Percentiles rank a stretch among this genome's conserved stretches.
phyloP scores from a whole-genome alignment of 1,140 invertebrate species.

The Aricia agestis region DNA sequence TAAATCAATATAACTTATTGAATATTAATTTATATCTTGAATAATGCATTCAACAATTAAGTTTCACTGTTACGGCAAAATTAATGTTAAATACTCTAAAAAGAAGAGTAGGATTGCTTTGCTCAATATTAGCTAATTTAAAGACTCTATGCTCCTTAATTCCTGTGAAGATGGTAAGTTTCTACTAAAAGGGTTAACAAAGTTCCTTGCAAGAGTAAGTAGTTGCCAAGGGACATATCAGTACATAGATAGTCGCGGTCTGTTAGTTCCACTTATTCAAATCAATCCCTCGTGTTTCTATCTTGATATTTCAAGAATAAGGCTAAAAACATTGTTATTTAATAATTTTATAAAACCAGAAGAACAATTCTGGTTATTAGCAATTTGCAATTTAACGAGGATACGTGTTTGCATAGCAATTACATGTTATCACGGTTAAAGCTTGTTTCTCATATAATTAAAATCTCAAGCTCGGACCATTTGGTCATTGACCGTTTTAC shows the following conservation, averaged over 20 bases:
- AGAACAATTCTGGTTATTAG: not conserved
- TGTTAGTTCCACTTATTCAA: too few relatives aligned
- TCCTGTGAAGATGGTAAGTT: not conserved
- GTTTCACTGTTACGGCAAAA: too few relatives aligned
- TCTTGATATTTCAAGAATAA: not conserved
- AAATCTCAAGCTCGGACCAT: not conserved
- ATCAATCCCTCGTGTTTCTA: too few relatives aligned
- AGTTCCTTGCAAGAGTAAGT: not conserved
- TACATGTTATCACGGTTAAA: not conserved
- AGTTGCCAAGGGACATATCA: not conserved
- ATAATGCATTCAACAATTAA: too few relatives aligned
- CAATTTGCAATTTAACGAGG: not conserved
- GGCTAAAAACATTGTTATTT: not conserved
- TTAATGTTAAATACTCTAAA: too few relatives aligned
- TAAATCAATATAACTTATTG: not conserved
- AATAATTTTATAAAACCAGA: not conserved
- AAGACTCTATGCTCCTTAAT: too few relatives aligned
- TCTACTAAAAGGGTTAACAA: not conserved
- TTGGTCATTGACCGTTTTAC: conserved; percentile 13
- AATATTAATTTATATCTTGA: too few relatives aligned
- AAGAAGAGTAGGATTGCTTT: too few relatives aligned
- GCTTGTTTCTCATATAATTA: conserved; percentile 11
- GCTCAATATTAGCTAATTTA: too few relatives aligned
- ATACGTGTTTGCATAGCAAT: not conserved
- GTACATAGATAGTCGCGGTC: not conserved